Base-by-base conservation (phyloP, 2,797 vertebrate genomes). In the Pempheris klunzingeri region DNA sequence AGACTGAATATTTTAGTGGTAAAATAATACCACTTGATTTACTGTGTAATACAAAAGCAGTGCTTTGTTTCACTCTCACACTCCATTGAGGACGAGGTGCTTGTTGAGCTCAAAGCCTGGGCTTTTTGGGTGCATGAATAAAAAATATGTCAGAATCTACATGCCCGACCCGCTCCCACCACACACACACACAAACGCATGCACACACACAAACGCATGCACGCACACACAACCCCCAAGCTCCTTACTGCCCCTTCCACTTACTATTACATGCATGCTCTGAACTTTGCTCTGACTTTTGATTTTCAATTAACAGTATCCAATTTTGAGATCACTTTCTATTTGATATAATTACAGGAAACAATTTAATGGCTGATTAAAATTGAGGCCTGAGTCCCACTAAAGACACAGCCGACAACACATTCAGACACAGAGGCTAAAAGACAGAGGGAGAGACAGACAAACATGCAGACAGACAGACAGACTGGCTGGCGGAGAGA, bases 11-110 rank as follows among this genome's bases (percentile, higher is more conserved):
- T 97, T 98, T 98, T 96, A 97, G 97, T 90, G 93, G 93, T 95
- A 95, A 95, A 98, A 98, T 98, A 98, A 98, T 98, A 97, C 96
- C 96, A 96, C 96, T 98, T 98, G 97, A 99, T 98, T 98, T 98
- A 97, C 94, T 96, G 95, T 97, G 97, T 94, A 91, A 94, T 90
- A 95, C 94, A 94, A 93, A 94, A 94, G 93, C 93, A 95, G 81
- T 90, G 94, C 94, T 95, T 94, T 95, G 86, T 93, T 95, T 95
- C 92, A 78, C 90, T 93, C 92, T 92, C 80, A 43, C 87, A 92
- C 93, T 93, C 92, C 91, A 70, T 92, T 95, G 93, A 95, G 93
- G 96, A 91, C 93, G 92, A 71, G 90, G 78, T 60, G 83, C 84
- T 92, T 91, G 86, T 89, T 91, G 95, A 78, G 75, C 90, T 90